phyloP scores from a whole-genome alignment of 37 sponge, comb jelly and placozoan species.

The Spongia lamella region DNA sequence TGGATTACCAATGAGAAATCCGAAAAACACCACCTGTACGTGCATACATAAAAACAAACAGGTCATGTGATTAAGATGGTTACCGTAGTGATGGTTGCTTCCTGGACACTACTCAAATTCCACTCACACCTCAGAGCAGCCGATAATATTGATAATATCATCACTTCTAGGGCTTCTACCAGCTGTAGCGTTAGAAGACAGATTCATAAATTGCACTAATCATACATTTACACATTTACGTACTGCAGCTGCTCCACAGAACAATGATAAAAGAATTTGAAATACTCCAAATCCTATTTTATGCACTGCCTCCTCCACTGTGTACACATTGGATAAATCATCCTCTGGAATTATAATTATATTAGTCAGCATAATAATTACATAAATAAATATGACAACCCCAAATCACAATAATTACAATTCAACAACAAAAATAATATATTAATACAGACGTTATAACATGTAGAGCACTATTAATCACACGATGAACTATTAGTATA shows the following conservation, averaged over 20 bases:
- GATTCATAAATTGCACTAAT: too few species aligned
- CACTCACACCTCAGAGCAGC: slow-evolving; percentile 25
- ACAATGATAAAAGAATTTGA: slow-evolving; percentile 50
- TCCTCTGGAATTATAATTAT: too few species aligned
- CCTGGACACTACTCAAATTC: slow-evolving; percentile 2
- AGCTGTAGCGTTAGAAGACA: too few species aligned
- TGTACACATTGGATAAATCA: slow-evolving; percentile 32
- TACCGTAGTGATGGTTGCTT: slow-evolving; percentile 18
- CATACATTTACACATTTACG: too few species aligned
- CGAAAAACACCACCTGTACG: slow-evolving; percentile 20
- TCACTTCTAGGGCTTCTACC: slow-evolving; percentile 19
- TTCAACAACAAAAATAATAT: too few species aligned
- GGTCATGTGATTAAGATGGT: neutral
- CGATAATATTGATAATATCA: slow-evolving; percentile 19
- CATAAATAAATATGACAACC: too few species aligned
- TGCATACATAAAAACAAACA: too few species aligned
- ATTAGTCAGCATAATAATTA: too few species aligned
- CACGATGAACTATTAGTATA: too few species aligned
- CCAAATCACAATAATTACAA: too few species aligned
- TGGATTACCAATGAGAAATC: slow-evolving; percentile 18
- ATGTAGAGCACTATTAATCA: too few species aligned
- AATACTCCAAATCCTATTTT: slow-evolving; percentile 73
- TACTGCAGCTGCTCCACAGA: slow-evolving; percentile 50
- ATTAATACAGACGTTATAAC: too few species aligned
- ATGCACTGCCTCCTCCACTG: slow-evolving; percentile 77